A percentile compares a stretch with the other conserved stretches of the same genome.
Conservation (phyloP, 2,888 invertebrate species). For the Phytoseiulus persimilis region DNA sequence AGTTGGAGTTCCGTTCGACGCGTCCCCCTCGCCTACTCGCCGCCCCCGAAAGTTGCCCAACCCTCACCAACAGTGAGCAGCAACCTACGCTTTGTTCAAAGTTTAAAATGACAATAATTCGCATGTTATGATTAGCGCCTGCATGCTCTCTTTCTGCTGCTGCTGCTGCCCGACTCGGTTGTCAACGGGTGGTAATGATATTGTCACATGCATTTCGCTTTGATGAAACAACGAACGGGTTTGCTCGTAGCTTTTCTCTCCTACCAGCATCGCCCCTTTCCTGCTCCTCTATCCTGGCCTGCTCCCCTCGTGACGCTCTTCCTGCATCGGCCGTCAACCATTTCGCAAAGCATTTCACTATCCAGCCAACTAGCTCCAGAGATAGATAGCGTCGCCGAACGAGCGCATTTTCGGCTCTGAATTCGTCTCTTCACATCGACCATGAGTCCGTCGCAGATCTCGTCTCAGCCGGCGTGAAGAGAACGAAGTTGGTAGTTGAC, state of each 20-base stretch:
- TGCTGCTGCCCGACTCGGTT: conserved; percentile 11
- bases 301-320: background rate
- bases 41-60: background rate
- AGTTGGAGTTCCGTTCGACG: background rate
- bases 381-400: background rate
- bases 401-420: too few species aligned
- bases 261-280: background rate
- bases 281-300: background rate
- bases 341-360: background rate
- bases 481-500: too few species aligned
- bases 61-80: background rate
- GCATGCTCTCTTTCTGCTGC: conserved; percentile 14
- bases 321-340: background rate
- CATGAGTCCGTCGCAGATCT: too few species aligned
- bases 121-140: conserved; percentile 38
- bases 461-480: too few species aligned
- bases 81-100: conserved; percentile 36
- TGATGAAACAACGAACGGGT: conserved; percentile 37
- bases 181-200: conserved; percentile 38
- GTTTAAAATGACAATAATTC: conserved; percentile 39
- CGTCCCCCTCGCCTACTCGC: background rate
- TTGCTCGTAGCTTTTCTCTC: background rate
- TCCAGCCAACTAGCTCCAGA: background rate
- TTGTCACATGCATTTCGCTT: conserved; percentile 38
- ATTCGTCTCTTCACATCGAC: too few species aligned